Evolutionary conservation across 2,797 vertebrate species (phyloP), one percentile per base, ranked within the genome.

Genomic region (Sebastes taczanowskii): DNA sequence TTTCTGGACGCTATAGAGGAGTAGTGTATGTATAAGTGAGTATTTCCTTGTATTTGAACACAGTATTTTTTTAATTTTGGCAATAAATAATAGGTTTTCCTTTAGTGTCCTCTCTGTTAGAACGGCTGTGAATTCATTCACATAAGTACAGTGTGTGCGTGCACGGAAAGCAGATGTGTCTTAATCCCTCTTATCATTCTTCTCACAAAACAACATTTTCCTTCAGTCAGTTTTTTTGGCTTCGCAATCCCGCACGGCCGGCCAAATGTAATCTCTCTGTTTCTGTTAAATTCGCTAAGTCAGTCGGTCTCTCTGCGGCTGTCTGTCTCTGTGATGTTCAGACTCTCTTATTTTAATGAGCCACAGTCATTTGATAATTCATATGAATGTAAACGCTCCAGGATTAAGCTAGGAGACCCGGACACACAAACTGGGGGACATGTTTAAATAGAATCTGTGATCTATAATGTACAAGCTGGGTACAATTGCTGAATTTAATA

Each of bases 161-260:
- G 71, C 58, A 8, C 4, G 11, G 75, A 34, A 66, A 78, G 86
- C 87, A 84, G 63, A 67, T 55, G 82, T 46, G 38, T 82, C 78
- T 85, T 80, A 72, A 81, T 85, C 81, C 84, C 23, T 74, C 71
- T 84, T 84, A 78, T 81, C 72, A 81, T 91, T 92, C 82, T 42
- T 60, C 81, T 84, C 74, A 81, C 74, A 71, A 72, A 84, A 83
- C 78, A 69, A 52, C 56, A 34, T 60, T 84, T 78, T 62, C 62
- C 63, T 59, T 74, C 62, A 70, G 11, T 68, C 27, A 79, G 16
- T 53, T 55, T 34, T 34, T 46, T 63, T 70, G 55, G 22, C 53
- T 58, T 61, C 5, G 25, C 42, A 52, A 3, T 27, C 67, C 59
- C 38, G 35, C 78, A 59, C 8, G 67, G 72, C 23, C 32, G 3